Evolutionary conservation across 2,797 vertebrate genomes (phyloP).

Genomic region (Nothura maculosa): DNA sequence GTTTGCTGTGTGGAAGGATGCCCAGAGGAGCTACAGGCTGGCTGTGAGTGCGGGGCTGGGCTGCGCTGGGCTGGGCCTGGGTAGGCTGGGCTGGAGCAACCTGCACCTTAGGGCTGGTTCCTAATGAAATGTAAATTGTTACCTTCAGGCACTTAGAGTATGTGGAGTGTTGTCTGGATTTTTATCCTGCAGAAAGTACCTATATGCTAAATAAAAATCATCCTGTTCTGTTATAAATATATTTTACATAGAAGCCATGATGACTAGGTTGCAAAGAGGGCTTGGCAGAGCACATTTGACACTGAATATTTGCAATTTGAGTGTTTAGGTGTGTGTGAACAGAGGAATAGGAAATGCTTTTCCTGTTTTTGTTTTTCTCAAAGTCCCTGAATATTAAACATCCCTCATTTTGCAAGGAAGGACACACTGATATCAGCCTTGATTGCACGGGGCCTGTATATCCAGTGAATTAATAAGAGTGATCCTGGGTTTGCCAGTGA

Average conservation of each 20-base stretch:
- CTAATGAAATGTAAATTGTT: background rate
- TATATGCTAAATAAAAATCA: background rate
- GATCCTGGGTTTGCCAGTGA: background rate
- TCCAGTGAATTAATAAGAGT: background rate
- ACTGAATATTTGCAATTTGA: background rate
- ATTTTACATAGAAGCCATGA: background rate
- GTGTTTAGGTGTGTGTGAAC: background rate
- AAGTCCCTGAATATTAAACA: background rate
- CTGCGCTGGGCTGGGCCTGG: too few relatives aligned
- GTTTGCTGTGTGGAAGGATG: fast-evolving
- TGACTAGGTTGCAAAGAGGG: background rate
- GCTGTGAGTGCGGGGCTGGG: background rate
- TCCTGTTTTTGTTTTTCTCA: background rate
- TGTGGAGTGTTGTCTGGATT: background rate
- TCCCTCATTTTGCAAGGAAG: background rate
- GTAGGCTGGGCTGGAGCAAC: too few relatives aligned
- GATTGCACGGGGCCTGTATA: background rate
- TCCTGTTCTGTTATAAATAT: background rate
- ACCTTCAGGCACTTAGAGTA: background rate
- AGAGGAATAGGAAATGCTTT: background rate
- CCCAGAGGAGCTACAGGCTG: background rate
- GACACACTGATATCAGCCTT: background rate
- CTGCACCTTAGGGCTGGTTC: background rate
- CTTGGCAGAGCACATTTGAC: background rate
- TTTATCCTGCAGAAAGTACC: background rate